A percentile compares a stretch with the other conserved stretches of the same genome.
phyloP scores from a whole-genome alignment of 2,113 vertebrate species.

The Atherinomorus stipes region DNA sequence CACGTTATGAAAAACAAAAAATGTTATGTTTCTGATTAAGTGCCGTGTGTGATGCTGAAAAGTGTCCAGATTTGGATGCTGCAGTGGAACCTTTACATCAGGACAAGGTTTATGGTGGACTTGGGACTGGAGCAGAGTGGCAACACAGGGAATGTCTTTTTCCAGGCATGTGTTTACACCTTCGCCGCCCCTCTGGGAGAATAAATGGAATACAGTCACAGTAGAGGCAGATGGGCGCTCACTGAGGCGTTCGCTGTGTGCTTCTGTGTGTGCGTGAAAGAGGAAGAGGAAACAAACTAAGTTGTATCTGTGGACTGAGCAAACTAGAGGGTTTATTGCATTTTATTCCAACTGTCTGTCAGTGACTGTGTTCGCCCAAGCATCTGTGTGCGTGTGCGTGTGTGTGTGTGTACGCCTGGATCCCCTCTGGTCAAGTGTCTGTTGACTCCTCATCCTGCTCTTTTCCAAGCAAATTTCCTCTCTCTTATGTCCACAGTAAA shows the following conservation, averaged over 20 bases:
- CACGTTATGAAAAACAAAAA: conserved; percentile 1
- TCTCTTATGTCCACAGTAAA: conserved; percentile 31
- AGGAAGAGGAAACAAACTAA: conserved; percentile 8
- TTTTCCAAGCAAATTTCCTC: not conserved
- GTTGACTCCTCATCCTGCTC: conserved; percentile 41
- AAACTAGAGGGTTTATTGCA: conserved; percentile 12
- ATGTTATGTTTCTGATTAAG: conserved; percentile 39
- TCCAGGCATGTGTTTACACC: conserved; percentile 37
- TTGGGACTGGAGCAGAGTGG: conserved; percentile 16
- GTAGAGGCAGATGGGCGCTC: conserved; percentile 40
- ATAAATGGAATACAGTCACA: conserved; percentile 20
- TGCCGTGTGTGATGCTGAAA: conserved; percentile 22
- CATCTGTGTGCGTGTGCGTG: conserved; percentile 23
- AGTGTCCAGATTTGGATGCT: conserved; percentile 28
- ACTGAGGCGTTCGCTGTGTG: conserved; percentile 43
- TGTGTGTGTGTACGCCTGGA: not conserved
- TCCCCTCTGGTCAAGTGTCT: conserved; percentile 40
- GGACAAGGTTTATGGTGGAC: not conserved
- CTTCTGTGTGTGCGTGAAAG: conserved; percentile 15
- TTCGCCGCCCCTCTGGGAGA: conserved; percentile 30
- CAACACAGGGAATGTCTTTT: conserved; percentile 31
- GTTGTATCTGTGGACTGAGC: conserved; percentile 33
- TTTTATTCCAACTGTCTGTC: conserved; percentile 43
- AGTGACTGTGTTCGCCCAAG: conserved; percentile 28
- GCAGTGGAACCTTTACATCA: conserved; percentile 34